Conservation (phyloP, 2,797 vertebrate genomes). For the Spinus olivaceus region DNA sequence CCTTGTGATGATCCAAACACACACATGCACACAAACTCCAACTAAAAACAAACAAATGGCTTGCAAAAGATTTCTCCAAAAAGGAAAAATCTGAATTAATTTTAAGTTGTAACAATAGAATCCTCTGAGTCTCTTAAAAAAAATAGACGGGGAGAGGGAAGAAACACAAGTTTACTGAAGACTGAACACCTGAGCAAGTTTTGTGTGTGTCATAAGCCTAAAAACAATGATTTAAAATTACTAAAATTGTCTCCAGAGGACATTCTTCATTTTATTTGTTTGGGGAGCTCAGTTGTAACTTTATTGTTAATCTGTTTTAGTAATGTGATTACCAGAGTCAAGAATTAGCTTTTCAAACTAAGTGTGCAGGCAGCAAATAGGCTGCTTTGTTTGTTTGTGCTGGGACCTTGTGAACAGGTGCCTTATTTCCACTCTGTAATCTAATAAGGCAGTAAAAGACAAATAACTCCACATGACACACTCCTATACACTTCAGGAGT, state of each 20-base stretch:
- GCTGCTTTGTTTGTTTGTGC: background rate
- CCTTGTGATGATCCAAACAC: background rate
- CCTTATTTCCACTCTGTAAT: background rate
- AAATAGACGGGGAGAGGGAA: accelerated
- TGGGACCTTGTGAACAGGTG: background rate
- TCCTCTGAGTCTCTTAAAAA: background rate
- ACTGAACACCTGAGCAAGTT: background rate
- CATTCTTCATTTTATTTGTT: background rate
- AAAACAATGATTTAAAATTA: background rate
- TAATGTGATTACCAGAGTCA: background rate
- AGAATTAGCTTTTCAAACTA: background rate
- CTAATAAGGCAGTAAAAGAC: background rate
- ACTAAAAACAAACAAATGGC: background rate
- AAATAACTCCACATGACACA: background rate
- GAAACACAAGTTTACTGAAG: background rate
- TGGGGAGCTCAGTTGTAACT: background rate
- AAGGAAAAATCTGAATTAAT: background rate
- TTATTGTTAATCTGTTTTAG: background rate
- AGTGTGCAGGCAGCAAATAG: background rate
- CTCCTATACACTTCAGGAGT: background rate
- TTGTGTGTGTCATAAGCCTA: background rate
- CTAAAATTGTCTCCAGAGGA: background rate
- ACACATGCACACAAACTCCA: background rate
- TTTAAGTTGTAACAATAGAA: background rate
- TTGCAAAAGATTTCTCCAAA: background rate